Conservation (phyloP, 2,113 vertebrate genomes). For the Nothocercus nigrocapillus region DNA sequence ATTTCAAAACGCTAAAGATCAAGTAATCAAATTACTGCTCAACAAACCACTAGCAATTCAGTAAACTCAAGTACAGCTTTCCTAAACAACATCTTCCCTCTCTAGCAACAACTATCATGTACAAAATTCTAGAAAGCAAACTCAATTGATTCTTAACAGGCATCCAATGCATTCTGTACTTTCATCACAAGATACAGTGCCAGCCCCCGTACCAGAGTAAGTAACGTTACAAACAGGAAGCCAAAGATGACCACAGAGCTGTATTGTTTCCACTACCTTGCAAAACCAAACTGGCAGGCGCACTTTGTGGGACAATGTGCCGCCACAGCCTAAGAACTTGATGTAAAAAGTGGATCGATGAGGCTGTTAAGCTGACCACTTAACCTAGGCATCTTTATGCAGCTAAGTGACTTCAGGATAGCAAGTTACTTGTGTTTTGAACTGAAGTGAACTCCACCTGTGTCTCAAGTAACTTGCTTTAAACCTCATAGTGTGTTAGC, state of each 20-base stretch:
- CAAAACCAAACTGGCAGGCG: background rate
- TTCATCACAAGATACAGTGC: background rate
- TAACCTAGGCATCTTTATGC: background rate
- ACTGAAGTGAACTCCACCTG: background rate
- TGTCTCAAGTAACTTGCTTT: background rate
- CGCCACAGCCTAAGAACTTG: background rate
- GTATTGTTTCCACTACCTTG: background rate
- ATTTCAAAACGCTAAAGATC: background rate
- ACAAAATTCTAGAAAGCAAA: background rate
- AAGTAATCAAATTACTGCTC: background rate
- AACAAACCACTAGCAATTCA: background rate
- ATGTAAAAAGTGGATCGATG: accelerated
- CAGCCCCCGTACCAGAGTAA: background rate
- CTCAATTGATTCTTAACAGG: background rate
- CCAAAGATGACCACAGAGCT: background rate
- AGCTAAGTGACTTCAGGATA: background rate
- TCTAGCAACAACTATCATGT: accelerated
- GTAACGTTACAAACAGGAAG: background rate
- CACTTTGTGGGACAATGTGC: background rate
- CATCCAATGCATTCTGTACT: background rate
- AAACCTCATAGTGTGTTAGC: background rate
- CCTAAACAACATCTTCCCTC: background rate
- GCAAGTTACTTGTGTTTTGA: background rate
- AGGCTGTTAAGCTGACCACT: background rate
- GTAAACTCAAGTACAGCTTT: background rate